Conservation (phyloP, 2,797 vertebrate genomes). For the Melanotaenia parkinsoni region DNA sequence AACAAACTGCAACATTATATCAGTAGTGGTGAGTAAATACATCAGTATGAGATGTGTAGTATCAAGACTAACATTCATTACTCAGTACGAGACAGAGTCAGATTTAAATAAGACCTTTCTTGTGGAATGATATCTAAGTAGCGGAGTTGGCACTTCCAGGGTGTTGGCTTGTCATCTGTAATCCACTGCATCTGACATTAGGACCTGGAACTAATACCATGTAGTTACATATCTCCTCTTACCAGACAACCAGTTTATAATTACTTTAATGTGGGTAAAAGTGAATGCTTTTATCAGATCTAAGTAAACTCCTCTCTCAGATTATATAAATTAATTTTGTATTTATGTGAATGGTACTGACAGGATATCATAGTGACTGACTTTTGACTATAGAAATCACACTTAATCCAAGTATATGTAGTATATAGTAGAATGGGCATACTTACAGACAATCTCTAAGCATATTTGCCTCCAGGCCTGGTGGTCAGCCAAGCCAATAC, state of each 20-base stretch:
- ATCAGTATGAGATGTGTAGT: neutral
- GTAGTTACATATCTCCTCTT: neutral
- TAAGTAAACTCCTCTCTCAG: neutral
- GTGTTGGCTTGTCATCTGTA: slow-evolving; percentile 36
- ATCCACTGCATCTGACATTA: slow-evolving; percentile 62
- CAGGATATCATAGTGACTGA: neutral
- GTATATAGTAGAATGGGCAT: neutral
- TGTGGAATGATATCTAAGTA: slow-evolving; percentile 41
- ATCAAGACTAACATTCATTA: neutral
- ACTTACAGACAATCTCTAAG: slow-evolving; percentile 1
- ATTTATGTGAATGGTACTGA: neutral
- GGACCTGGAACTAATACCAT: neutral
- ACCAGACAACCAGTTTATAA: neutral
- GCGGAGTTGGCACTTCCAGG: slow-evolving; percentile 20
- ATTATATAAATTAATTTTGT: neutral
- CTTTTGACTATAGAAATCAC: neutral
- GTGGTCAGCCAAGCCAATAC: neutral
- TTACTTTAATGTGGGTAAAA: neutral
- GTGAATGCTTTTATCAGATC: neutral
- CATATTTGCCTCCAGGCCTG: neutral
- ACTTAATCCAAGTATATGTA: neutral
- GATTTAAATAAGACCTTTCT: slow-evolving; percentile 47
- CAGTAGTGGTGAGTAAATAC: no score
- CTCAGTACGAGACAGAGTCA: neutral
- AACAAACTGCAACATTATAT: slow-evolving; percentile 4